A percentile compares a stretch with the other conserved stretches of the same genome.
Conservation (phyloP, 2,113 vertebrate species). For the Oreochromis tanganicae region DNA sequence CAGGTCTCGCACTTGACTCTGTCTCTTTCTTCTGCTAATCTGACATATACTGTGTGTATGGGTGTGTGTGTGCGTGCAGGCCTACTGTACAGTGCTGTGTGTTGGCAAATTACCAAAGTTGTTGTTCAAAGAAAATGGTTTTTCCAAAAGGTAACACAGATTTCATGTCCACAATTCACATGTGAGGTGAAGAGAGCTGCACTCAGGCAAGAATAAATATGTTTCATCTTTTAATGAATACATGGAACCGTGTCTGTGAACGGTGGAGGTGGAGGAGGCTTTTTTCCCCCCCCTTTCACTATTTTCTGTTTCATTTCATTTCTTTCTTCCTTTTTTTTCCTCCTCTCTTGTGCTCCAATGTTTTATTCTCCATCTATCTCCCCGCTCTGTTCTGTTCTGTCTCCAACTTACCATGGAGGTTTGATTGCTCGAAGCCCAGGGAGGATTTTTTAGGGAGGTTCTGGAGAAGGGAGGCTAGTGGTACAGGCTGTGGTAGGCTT, state of each 20-base stretch:
- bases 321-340: background rate
- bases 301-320: slow-evolving; percentile 26
- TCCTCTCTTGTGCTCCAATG: background rate
- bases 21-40: slow-evolving; percentile 41
- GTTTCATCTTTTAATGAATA: slow-evolving; percentile 21
- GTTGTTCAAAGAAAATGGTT: slow-evolving; percentile 40
- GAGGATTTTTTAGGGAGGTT: slow-evolving; percentile 69
- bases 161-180: slow-evolving; percentile 15
- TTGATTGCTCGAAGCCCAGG: slow-evolving; percentile 62
- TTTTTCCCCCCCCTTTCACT: background rate
- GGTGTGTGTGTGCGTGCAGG: background rate
- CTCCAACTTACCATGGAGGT: slow-evolving; percentile 53
- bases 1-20: slow-evolving; percentile 50
- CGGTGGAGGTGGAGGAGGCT: background rate
- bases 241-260: background rate
- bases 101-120: slow-evolving; percentile 43
- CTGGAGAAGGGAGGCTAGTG: slow-evolving; percentile 66
- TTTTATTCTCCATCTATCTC: slow-evolving; percentile 41
- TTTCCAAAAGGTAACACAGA: slow-evolving; percentile 33
- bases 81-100: background rate
- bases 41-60: slow-evolving; percentile 7
- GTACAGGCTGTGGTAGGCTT: slow-evolving; percentile 66
- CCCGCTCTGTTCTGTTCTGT: slow-evolving; percentile 44
- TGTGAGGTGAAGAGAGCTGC: slow-evolving; percentile 5
- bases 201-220: background rate